Evolutionary conservation across 1,140 invertebrate species (phyloP), one percentile per base, ranked within the genome.

Genomic region (Drosophila pachea): DNA sequence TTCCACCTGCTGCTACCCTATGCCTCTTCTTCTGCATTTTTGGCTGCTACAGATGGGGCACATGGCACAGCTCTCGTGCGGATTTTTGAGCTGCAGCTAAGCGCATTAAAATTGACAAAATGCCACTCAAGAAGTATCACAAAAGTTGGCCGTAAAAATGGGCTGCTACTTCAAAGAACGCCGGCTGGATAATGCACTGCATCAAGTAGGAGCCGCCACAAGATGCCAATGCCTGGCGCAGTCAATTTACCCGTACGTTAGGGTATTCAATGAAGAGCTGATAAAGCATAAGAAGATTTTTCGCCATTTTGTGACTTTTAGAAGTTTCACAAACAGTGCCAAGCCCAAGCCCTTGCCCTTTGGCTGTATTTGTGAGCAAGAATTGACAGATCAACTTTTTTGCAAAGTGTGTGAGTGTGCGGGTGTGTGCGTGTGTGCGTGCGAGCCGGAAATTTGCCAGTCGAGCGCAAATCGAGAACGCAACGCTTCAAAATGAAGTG

Each of bases 361-460:
- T 65, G 14, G 12, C 32, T 62, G 54, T 71, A 42, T 62, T 60
- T 74, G 63, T 48, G 40, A 36, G 32, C 71, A 62, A 47, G 83
- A 83, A 75, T 83, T 83, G 74, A 73, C 75, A 83, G 78, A 83
- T 75, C 70, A 78, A 83, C 74, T 83, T 78, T 65, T 22, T 72
- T 68, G 62, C 62, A 67, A 43, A 32, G 52, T 65, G 69, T 47
- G 42, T 66, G 32, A 11, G 59, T 47, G 16, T 53, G 60, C 55
- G 6, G 36, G 9, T 22, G 22, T 47, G 62, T 47, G 35, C n/a
- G 49, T 60, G 16, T 40, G 32, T 29, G 16, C 7, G 29, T 55
- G 60, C 59, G 40, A 67, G 54, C 61, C 48, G 74, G 60, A 74
- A 81, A 81, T 82, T 77, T 71, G 74, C 74, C 78, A 82, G 67